Percentiles rank a stretch among this genome's conserved stretches.
These are phyloP conservation scores for Alcis repandata DNA, from an alignment of 2,888 invertebrate species.

Conservation along the genomic window DNA sequence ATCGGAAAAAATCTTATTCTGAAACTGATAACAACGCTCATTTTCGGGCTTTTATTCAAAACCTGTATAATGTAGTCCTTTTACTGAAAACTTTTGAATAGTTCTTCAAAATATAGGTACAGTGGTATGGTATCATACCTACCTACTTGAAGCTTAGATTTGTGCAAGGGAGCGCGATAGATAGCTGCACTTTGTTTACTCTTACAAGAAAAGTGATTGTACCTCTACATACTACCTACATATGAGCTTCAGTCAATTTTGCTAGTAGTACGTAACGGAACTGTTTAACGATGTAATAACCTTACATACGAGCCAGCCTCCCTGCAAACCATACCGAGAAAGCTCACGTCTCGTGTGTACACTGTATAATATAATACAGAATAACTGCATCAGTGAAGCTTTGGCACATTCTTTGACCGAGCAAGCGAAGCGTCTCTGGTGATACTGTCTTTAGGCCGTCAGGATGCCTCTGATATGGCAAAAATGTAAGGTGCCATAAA, in stretches of 20 bases:
- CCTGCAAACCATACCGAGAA: background rate
- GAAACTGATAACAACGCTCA: constrained; percentile 33
- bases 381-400: background rate
- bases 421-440: too few species aligned
- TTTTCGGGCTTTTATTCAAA: background rate
- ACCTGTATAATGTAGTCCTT: too few species aligned
- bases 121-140: too few species aligned
- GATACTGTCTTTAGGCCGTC: too few species aligned
- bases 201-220: background rate
- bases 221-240: background rate
- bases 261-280: background rate
- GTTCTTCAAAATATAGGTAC: too few species aligned
- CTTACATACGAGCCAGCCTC: background rate
- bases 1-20: too few species aligned
- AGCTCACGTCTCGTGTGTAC: background rate
- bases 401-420: background rate
- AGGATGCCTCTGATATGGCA: too few species aligned
- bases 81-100: too few species aligned
- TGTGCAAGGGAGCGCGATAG: background rate
- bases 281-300: constrained; percentile 1
- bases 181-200: background rate
- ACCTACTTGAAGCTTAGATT: too few species aligned
- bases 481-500: too few species aligned
- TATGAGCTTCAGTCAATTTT: background rate
- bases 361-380: background rate